Evolutionary conservation across 2,797 vertebrate species (phyloP).

Genomic region (Anguilla anguilla): DNA sequence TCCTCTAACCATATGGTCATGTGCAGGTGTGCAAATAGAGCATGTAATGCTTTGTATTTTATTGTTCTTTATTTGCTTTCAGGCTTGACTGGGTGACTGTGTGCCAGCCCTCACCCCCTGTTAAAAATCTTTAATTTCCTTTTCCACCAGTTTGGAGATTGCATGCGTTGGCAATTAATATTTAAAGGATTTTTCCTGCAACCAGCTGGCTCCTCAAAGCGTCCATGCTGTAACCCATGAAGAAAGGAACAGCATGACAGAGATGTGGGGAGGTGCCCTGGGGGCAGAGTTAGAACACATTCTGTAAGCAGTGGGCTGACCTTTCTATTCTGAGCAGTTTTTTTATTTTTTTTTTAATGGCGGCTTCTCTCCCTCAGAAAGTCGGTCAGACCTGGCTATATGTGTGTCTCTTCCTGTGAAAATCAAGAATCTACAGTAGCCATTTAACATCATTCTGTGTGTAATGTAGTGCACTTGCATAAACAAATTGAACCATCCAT

Average conservation of each 20-base stretch:
- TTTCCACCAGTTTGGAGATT: neutral
- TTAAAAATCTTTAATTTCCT: neutral
- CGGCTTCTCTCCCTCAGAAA: neutral
- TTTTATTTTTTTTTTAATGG: neutral
- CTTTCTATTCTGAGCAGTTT: constrained; percentile 3
- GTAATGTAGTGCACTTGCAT: neutral
- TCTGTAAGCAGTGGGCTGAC: neutral
- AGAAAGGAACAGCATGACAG: neutral
- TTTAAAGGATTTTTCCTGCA: constrained; percentile 10
- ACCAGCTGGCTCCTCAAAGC: neutral
- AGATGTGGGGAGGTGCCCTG: neutral
- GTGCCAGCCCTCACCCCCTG: neutral
- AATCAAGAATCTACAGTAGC: neutral
- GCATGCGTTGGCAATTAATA: neutral
- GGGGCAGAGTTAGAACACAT: constrained; percentile 16
- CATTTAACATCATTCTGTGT: neutral
- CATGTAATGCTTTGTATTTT: neutral
- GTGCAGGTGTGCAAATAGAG: neutral
- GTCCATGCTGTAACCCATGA: neutral
- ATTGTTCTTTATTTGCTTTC: neutral
- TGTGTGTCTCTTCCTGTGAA: neutral
- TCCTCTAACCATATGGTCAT: neutral
- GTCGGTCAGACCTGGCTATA: neutral
- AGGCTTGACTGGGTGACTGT: neutral
- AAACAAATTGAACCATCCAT: neutral